These are phyloP conservation scores for Nematolebias whitei DNA, from an alignment of 2,113 vertebrate species.

Conservation along the genomic window DNA sequence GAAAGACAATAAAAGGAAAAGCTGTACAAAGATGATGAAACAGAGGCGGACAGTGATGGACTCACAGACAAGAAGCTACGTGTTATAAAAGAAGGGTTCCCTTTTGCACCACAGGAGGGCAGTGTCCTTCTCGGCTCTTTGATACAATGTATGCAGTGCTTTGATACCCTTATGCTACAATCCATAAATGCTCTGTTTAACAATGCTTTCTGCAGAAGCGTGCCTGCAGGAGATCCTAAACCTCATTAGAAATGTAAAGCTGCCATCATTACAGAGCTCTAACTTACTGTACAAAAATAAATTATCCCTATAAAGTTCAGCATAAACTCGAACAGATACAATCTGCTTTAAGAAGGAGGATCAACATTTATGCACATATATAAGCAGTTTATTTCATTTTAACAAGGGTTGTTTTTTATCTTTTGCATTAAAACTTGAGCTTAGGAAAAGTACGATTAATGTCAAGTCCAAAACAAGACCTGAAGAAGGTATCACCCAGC, in stretches of 20 bases:
- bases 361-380: constrained; percentile 19
- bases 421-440: constrained; percentile 18
- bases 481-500: constrained; percentile 27
- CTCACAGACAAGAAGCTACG: constrained; percentile 26
- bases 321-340: constrained; percentile 27
- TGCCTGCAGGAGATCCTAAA: constrained; percentile 51
- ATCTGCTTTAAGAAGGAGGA: constrained; percentile 28
- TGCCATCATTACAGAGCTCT: constrained; percentile 48
- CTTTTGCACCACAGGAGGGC: constrained; percentile 69
- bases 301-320: constrained; percentile 52
- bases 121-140: constrained; percentile 53
- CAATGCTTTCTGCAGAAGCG: constrained; percentile 51
- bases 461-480: constrained; percentile 41
- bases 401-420: constrained; percentile 6
- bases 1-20: constrained; percentile 8
- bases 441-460: constrained; percentile 35
- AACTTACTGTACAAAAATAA: constrained; percentile 54
- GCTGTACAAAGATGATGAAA: constrained; percentile 4
- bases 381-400: constrained; percentile 13
- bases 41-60: constrained; percentile 29
- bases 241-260: constrained; percentile 71
- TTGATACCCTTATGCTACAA: constrained; percentile 57
- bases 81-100: constrained; percentile 35
- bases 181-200: constrained; percentile 64
- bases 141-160: constrained; percentile 56